Percentiles rank a stretch among this genome's conserved stretches.
These are phyloP conservation scores for Argya squamiceps DNA, from an alignment of 2,797 vertebrate genomes.

Conservation along the genomic window DNA sequence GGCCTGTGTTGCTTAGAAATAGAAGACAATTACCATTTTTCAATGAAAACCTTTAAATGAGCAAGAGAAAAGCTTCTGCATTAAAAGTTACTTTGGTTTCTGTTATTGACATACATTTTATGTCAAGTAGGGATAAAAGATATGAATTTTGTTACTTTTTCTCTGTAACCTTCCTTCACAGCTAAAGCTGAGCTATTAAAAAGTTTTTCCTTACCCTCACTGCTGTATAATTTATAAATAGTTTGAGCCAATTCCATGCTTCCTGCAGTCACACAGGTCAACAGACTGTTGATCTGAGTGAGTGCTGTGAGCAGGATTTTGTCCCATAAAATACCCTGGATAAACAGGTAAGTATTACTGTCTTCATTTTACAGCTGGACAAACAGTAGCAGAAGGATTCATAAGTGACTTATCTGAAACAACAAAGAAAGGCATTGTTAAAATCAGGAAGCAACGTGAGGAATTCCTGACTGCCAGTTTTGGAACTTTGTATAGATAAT, in stretches of 20 bases:
- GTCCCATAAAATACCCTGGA: not conserved
- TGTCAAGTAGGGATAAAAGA: not conserved
- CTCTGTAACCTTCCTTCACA: not conserved
- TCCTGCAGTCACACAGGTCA: not conserved
- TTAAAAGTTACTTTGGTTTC: not conserved
- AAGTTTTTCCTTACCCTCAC: not conserved
- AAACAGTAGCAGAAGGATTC: not conserved
- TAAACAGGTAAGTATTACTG: not conserved
- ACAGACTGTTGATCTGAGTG: slow-evolving; percentile 11
- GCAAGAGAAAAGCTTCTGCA: not conserved
- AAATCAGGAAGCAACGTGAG: not conserved
- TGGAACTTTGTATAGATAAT: not conserved
- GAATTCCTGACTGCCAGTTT: not conserved
- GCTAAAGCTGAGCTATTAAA: not conserved
- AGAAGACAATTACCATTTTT: slow-evolving; percentile 20
- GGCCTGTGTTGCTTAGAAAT: not conserved
- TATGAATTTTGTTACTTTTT: not conserved
- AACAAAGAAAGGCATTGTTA: not conserved
- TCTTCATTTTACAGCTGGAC: not conserved
- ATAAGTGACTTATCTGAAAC: not conserved
- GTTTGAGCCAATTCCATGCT: not conserved
- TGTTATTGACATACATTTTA: not conserved
- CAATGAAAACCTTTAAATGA: slow-evolving; percentile 33
- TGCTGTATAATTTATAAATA: not conserved
- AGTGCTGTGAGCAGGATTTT: not conserved